Conservation (phyloP, 2,888 invertebrate genomes). For the Stenichneumon culpator region DNA sequence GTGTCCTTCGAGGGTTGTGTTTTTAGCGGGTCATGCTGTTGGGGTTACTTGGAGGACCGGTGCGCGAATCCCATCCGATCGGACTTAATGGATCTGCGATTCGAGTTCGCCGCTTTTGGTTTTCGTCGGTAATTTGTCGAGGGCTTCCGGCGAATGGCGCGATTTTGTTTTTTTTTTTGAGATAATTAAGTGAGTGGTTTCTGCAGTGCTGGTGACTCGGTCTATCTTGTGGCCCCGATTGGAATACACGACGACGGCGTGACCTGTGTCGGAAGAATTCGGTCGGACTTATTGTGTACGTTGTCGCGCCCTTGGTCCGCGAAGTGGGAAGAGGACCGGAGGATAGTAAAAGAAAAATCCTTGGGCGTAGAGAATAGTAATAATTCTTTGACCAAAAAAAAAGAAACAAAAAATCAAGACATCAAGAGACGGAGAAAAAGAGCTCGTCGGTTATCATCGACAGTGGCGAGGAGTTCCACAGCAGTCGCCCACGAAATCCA, state of each 20-base stretch:
- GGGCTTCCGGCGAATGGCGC: neutral
- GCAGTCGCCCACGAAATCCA: neutral
- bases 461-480: neutral
- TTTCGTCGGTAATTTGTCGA: neutral
- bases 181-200: neutral
- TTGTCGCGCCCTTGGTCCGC: neutral
- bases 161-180: neutral
- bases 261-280: neutral
- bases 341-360: neutral
- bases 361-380: neutral
- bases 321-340: neutral
- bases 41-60: neutral
- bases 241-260: neutral
- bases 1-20: too few species aligned
- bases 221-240: neutral
- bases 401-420: neutral
- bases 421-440: neutral
- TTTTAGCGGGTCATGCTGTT: neutral
- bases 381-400: neutral
- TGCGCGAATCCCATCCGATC: constrained; percentile 25
- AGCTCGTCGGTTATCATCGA: neutral
- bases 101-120: neutral
- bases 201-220: neutral
- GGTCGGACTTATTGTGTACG: neutral
- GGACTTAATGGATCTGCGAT: constrained; percentile 42